Percentiles rank a stretch among this genome's conserved stretches.
These are phyloP conservation scores for Rhynchonycteris naso DNA, from an alignment of 2,797 vertebrate genomes.

Conservation along the genomic window DNA sequence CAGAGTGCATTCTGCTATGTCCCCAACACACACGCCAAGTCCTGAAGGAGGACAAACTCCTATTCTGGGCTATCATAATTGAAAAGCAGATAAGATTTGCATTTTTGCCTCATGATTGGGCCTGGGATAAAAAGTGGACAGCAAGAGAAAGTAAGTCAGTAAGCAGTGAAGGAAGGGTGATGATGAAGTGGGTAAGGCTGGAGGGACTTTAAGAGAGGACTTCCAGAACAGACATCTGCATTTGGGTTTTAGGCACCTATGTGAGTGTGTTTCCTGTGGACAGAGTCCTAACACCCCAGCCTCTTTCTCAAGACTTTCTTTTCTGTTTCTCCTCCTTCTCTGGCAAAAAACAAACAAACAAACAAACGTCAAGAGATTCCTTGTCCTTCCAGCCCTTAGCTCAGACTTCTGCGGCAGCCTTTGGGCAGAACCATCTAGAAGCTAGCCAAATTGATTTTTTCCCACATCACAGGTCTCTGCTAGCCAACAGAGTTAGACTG, in stretches of 20 bases:
- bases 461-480: slow-evolving; percentile 52
- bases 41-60: not conserved
- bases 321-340: not conserved
- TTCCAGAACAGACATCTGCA: not conserved
- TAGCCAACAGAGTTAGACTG: slow-evolving; percentile 61
- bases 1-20: not conserved
- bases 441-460: slow-evolving; percentile 72
- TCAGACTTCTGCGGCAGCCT: slow-evolving; percentile 64
- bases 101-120: not conserved
- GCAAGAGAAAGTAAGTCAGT: not conserved
- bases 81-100: slow-evolving; percentile 25
- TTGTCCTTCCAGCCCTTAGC: slow-evolving; percentile 31
- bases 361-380: not conserved
- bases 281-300: not conserved
- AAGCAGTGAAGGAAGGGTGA: not conserved
- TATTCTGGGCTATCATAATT: slow-evolving; percentile 27
- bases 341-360: not conserved
- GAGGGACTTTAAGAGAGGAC: not conserved
- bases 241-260: not conserved
- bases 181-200: not conserved
- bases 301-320: not conserved
- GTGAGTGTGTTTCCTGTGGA: not conserved
- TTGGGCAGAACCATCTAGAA: slow-evolving; percentile 64
- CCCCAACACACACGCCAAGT: not conserved
- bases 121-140: not conserved